A percentile compares a stretch with the other conserved stretches of the same genome.
Conservation (phyloP, 37 sponge, comb jelly and placozoan genomes). For the Axinella damicornis region DNA sequence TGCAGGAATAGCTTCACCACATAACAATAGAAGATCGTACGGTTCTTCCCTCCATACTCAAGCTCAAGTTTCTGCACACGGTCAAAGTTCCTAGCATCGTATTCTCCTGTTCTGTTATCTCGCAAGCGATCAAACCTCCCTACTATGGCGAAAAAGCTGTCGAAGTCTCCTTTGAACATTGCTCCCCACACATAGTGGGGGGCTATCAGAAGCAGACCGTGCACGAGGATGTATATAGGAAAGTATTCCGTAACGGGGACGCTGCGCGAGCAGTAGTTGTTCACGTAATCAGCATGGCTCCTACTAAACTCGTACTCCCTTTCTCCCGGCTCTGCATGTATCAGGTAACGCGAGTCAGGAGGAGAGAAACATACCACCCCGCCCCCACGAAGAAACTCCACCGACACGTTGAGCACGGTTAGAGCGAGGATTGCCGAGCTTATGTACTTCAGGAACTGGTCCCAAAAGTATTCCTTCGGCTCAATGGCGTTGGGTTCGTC, state of each 20-base stretch:
- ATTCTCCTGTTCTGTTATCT: slow-evolving; percentile 53
- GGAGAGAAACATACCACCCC: slow-evolving; percentile 30
- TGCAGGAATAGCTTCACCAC: slow-evolving; percentile 39
- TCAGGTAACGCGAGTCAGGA: neutral
- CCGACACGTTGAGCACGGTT: slow-evolving; percentile 27
- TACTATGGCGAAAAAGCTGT: slow-evolving; percentile 43
- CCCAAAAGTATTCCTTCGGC: slow-evolving; percentile 51
- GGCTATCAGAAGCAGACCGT: slow-evolving; percentile 46
- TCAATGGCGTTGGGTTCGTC: neutral
- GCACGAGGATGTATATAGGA: slow-evolving; percentile 40
- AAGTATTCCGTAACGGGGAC: slow-evolving; percentile 36
- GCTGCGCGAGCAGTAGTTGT: slow-evolving; percentile 47
- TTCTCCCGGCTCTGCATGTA: neutral
- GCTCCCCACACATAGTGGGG: slow-evolving; percentile 56
- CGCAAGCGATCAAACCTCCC: slow-evolving; percentile 39
- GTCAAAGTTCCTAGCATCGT: slow-evolving; percentile 32
- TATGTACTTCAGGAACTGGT: slow-evolving; percentile 39
- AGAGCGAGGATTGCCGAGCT: slow-evolving; percentile 41
- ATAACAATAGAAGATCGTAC: slow-evolving; percentile 30
- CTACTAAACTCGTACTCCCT: neutral
- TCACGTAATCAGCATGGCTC: slow-evolving; percentile 23
- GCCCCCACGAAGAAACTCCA: slow-evolving; percentile 28
- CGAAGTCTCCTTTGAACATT: slow-evolving; percentile 38
- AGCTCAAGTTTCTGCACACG: slow-evolving; percentile 34
- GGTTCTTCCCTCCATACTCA: neutral